These are phyloP conservation scores for Autographa gamma DNA, from an alignment of 2,888 invertebrate species.

Conservation along the genomic window DNA sequence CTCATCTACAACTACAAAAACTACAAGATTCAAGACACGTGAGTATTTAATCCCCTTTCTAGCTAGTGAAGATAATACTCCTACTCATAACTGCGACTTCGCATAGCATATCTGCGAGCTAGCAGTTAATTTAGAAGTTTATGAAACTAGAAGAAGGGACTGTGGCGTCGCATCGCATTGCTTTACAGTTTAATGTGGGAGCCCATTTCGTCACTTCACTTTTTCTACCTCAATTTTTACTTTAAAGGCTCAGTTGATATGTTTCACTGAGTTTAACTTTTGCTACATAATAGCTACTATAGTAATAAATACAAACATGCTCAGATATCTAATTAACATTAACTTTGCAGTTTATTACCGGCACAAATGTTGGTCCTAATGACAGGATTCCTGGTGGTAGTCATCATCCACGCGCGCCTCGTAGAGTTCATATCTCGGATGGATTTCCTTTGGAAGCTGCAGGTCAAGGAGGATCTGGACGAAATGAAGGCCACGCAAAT, in stretches of 20 bases:
- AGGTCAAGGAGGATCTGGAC: slow-evolving; percentile 96
- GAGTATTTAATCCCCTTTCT: slow-evolving; percentile 63
- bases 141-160: no score
- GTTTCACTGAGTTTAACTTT: no score
- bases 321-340: neutral
- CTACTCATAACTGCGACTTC: no score
- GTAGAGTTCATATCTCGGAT: slow-evolving; percentile 97
- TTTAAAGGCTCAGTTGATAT: no score
- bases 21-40: slow-evolving; percentile 67
- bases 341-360: slow-evolving; percentile 87
- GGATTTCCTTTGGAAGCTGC: slow-evolving; percentile 99
- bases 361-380: slow-evolving; percentile 95
- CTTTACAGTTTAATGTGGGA: no score
- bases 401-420: slow-evolving; percentile 96
- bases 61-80: no score
- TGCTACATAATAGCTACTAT: no score
- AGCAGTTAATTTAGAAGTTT: no score
- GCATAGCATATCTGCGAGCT: no score
- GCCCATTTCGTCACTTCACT: no score
- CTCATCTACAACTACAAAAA: slow-evolving; percentile 90
- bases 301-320: neutral
- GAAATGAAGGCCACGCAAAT: slow-evolving; percentile 98
- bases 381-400: slow-evolving; percentile 95
- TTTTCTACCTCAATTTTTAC: no score
- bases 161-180: no score